Conservation (phyloP, 2,113 vertebrate genomes). For the Corythornis cristatus region DNA sequence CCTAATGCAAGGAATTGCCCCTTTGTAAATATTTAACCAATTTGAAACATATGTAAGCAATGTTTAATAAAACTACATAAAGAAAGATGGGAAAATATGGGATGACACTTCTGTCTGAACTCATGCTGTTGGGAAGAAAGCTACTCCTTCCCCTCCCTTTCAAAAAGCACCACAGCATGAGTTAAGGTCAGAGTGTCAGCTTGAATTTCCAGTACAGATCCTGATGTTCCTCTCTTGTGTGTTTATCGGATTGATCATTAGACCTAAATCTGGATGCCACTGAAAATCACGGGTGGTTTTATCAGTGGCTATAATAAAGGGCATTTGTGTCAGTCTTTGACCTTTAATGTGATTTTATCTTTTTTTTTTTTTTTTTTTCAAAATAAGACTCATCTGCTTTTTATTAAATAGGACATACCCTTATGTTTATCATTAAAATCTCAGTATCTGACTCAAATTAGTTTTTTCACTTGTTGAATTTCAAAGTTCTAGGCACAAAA, state of each 20-base stretch:
- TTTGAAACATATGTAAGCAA: neutral
- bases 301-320: neutral
- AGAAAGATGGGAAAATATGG: neutral
- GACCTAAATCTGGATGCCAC: neutral
- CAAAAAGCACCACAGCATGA: neutral
- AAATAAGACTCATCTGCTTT: neutral
- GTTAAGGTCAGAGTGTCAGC: slow-evolving; percentile 28
- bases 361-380: neutral
- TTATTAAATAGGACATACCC: neutral
- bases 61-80: neutral
- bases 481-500: neutral
- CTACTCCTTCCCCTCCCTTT: slow-evolving; percentile 1
- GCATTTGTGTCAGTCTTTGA: neutral
- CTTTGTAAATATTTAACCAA: slow-evolving; percentile 3
- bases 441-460: neutral
- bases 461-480: slow-evolving; percentile 18
- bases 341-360: neutral
- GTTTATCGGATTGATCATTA: slow-evolving; percentile 1
- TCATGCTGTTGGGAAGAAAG: neutral
- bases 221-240: neutral
- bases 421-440: neutral
- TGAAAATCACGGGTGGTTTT: neutral
- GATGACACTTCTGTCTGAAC: neutral
- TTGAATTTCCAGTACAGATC: slow-evolving; percentile 23
- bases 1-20: neutral